A percentile compares a stretch with the other conserved stretches of the same genome.
These are phyloP conservation scores for Drosophila flavopinicola DNA, from an alignment of 2,888 invertebrate species.

Conservation along the genomic window DNA sequence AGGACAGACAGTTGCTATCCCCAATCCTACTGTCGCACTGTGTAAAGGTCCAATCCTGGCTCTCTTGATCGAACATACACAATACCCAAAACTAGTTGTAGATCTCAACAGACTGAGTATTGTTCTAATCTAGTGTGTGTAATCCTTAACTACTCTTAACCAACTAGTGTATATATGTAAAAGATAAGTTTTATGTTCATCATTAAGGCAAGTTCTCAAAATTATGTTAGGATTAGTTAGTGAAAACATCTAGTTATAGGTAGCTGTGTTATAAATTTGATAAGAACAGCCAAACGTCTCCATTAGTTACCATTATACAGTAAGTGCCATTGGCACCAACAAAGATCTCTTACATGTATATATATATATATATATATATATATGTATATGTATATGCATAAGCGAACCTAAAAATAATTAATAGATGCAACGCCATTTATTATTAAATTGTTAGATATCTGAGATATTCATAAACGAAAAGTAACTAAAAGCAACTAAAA, in stretches of 20 bases:
- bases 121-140: conserved; percentile 27
- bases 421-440: neutral
- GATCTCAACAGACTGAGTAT: conserved; percentile 79
- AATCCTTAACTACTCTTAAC: conserved; percentile 23
- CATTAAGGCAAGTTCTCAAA: conserved; percentile 50
- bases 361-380: no score
- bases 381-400: no score
- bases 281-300: conserved; percentile 53
- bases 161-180: neutral
- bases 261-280: neutral
- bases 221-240: conserved; percentile 11
- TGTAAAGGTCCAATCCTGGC: conserved; percentile 29
- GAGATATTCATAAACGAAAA: neutral
- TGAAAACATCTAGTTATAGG: neutral
- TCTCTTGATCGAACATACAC: conserved; percentile 34
- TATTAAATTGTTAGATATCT: conserved; percentile 9
- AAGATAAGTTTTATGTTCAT: neutral
- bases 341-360: conserved; percentile 65
- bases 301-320: conserved; percentile 56
- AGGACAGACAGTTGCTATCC: conserved; percentile 4
- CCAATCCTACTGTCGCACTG: neutral
- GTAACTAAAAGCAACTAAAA: conserved; percentile 18
- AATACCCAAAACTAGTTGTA: conserved; percentile 61
- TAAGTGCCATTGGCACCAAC: conserved; percentile 64
- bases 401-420: no score